Percentiles rank a stretch among this genome's conserved stretches.
Evolutionary conservation across 2,888 invertebrate genomes (phyloP).

Genomic region (Ephialtes manifestator): DNA sequence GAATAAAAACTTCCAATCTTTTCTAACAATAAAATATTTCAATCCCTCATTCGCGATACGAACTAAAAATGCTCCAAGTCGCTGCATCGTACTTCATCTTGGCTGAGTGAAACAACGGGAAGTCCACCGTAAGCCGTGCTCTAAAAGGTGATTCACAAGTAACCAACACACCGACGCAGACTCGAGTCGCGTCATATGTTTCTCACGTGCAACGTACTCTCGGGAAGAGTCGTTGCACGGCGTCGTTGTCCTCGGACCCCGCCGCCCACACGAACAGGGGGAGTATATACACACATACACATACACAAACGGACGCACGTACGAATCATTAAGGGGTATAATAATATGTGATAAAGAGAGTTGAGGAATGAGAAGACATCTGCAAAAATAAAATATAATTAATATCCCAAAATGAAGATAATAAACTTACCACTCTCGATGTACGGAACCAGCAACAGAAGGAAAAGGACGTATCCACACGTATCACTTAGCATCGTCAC

Average conservation of each 20-base stretch:
- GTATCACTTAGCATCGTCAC: conserved; percentile 85
- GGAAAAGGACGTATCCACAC: conserved; percentile 89
- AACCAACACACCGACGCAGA: conserved; percentile 14
- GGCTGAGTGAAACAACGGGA: not conserved
- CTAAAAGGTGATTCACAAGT: conserved; percentile 54
- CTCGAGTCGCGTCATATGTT: conserved; percentile 67
- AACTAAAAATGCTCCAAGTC: not conserved
- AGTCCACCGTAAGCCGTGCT: not conserved
- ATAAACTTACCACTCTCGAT: conserved; percentile 90
- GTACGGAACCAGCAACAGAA: conserved; percentile 90
- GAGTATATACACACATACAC: not conserved
- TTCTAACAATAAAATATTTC: no score
- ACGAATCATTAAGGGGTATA: conserved; percentile 25
- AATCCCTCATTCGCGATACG: not conserved
- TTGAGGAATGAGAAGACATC: not conserved
- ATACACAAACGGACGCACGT: conserved; percentile 6
- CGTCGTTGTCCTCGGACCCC: conserved; percentile 63
- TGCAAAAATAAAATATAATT: not conserved
- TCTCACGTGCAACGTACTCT: conserved; percentile 68
- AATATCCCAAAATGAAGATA: conserved; percentile 47
- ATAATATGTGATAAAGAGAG: not conserved
- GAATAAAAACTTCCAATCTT: no score
- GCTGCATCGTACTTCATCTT: not conserved
- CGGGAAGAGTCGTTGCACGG: conserved; percentile 49
- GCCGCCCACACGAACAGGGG: conserved; percentile 39